phyloP scores from a whole-genome alignment of 2,113 vertebrate species.

The Thalassoma bifasciatum region DNA sequence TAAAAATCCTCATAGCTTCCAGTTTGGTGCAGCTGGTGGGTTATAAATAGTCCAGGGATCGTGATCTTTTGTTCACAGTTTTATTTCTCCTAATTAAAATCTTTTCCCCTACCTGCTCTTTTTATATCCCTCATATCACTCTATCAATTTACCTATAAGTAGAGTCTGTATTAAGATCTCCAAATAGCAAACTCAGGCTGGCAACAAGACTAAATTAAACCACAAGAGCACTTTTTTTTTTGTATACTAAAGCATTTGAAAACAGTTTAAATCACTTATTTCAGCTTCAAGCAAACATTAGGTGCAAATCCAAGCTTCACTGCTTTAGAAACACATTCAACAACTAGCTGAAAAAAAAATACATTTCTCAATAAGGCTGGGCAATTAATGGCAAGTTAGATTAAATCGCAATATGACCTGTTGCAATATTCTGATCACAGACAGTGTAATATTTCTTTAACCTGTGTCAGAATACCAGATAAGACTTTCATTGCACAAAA shows the following conservation, averaged over 20 bases:
- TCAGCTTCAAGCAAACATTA: slow-evolving; percentile 1
- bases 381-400: no score
- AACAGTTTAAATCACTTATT: not conserved
- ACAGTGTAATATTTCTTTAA: no score
- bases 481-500: no score
- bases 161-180: slow-evolving; percentile 1
- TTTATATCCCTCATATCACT: not conserved
- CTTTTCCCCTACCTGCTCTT: not conserved
- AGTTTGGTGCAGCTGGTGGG: not conserved
- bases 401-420: no score
- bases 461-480: no score
- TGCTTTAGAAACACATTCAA: no score
- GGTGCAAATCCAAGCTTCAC: not conserved
- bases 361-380: no score
- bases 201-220: not conserved
- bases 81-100: not conserved
- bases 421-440: no score
- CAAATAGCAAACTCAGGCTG: not conserved
- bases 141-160: not conserved
- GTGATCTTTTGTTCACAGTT: not conserved
- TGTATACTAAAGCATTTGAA: not conserved
- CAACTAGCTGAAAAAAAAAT: no score
- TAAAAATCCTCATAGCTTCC: not conserved
- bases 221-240: not conserved
- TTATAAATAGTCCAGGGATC: not conserved